Evolutionary conservation across 1,140 invertebrate genomes (phyloP), one percentile per base, ranked within the genome.

Genomic region (Nilaparvata lugens): DNA sequence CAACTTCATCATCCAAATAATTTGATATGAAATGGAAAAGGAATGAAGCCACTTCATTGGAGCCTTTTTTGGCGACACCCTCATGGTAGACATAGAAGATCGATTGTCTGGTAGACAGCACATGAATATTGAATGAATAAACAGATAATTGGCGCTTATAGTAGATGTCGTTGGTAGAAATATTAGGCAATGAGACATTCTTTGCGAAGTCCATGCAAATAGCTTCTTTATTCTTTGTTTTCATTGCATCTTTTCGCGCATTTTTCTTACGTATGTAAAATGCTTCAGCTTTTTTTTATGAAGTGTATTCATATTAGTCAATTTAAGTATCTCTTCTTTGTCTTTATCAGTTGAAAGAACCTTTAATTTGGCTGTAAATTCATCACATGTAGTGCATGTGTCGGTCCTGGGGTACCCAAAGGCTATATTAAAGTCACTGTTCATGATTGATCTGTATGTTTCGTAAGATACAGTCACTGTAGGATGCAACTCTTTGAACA

Each of bases 121-220:
- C 38, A 52, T 69, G 67, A 18, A 69, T 62, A 58, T 67, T 70
- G 53, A 70, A 70, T 38, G 28, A 6, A 56, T 62, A 67, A 25
- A 65, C n/a, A 14, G 64, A 64, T 11, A 68, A 54, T 61, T 68
- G 64, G 11, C 68, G 24, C 56, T 62, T 68, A 48, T 69, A 70
- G 57, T 69, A 69, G 6, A 67, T 65, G 42, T 69, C 66, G 48
- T 68, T 70, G 11, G 65, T 69, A n/a, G 64, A 25, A 25, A 61
- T 58, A 25, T 58, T 58, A 25, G 56, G 56, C 51, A 25, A 58
- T 18, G 38, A 23, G 14, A 48, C 24, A 25, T 71, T 61, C 64
- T 61, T 54, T 51, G 31, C 38, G 56, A 58, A 68, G 48, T 68
- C 66, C 23, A 68, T 61, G 16, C 56, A 62, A 43, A 69, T 60